phyloP scores from a whole-genome alignment of 1,140 invertebrate genomes.

The Rhyacophila brunnea region DNA sequence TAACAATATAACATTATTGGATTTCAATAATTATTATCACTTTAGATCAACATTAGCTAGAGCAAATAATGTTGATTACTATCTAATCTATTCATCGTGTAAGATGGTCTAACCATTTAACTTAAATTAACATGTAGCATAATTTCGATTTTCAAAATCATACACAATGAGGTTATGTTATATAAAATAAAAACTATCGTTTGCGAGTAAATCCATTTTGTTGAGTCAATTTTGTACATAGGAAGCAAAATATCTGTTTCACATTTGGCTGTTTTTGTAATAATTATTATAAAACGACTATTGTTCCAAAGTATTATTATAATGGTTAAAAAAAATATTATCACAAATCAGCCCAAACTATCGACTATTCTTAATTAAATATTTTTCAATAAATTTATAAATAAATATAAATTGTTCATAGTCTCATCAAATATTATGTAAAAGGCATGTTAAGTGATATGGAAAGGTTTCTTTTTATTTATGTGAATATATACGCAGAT shows the following conservation, averaged over 20 bases:
- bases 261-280: slow-evolving; percentile 1
- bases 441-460: background rate
- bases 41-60: no score
- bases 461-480: background rate
- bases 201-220: no score
- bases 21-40: no score
- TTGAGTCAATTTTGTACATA: slow-evolving; percentile 1
- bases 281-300: background rate
- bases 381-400: slow-evolving; percentile 4
- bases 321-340: background rate
- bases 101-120: no score
- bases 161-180: no score
- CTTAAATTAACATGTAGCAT: no score
- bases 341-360: slow-evolving; percentile 1
- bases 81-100: no score
- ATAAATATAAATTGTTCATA: slow-evolving; percentile 1
- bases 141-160: no score
- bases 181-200: no score
- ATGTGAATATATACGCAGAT: background rate
- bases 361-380: slow-evolving; percentile 3
- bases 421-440: background rate
- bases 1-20: no score
- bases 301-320: slow-evolving; percentile 2
- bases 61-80: no score
- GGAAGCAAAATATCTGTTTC: background rate